Evolutionary conservation across 2,888 invertebrate species (phyloP).

Genomic region (Crioceris asparagi): DNA sequence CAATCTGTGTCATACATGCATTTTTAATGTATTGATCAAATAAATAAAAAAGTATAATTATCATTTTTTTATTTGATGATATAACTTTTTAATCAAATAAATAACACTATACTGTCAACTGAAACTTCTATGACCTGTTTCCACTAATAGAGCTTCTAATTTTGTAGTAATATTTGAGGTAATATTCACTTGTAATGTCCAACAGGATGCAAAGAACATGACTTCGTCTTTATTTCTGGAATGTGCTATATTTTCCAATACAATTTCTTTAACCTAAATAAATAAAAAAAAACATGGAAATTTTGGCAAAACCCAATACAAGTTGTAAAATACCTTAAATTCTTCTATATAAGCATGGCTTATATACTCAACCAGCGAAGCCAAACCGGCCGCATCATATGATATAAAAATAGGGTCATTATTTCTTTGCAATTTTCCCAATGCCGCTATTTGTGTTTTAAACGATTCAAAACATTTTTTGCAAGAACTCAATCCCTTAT

Average conservation of each 20-base stretch:
- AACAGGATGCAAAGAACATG: constrained; percentile 39
- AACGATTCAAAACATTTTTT: constrained; percentile 25
- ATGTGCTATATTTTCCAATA: constrained; percentile 40
- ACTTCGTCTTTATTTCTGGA: constrained; percentile 32
- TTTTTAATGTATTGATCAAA: too few species aligned
- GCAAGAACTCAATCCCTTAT: constrained; percentile 22
- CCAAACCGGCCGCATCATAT: constrained; percentile 25
- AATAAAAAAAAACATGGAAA: constrained; percentile 4
- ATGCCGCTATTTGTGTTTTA: constrained; percentile 28
- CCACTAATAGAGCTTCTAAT: constrained; percentile 33
- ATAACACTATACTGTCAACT: too few species aligned
- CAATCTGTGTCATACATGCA: too few species aligned
- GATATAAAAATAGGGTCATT: constrained; percentile 31
- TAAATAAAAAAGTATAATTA: too few species aligned
- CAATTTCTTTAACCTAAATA: constrained; percentile 30
- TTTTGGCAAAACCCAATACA: constrained; percentile 5
- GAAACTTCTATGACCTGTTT: constrained; percentile 37
- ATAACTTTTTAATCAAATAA: too few species aligned
- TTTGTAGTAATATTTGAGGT: constrained; percentile 26
- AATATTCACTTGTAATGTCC: constrained; percentile 40
- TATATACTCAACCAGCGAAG: constrained; percentile 24
- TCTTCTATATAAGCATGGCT: constrained; percentile 36
- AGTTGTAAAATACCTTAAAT: constrained; percentile 28
- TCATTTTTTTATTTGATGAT: too few species aligned
- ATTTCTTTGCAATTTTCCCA: constrained; percentile 30